Conservation (phyloP, 30 jellyfish, hydroid and myxozoan species). For the Aurelia aurita complex sp. Pacific region DNA sequence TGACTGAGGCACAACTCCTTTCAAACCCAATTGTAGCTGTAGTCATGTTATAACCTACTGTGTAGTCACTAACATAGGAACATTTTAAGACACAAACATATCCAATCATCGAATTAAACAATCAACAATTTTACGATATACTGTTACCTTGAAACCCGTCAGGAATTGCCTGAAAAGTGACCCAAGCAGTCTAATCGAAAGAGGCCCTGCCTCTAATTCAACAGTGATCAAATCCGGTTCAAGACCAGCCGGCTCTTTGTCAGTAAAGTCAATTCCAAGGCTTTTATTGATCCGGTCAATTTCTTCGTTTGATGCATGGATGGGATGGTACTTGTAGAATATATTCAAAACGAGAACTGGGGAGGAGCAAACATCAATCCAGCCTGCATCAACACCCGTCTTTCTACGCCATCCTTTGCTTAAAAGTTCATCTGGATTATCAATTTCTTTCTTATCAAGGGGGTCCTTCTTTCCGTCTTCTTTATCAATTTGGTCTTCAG, state of each 20-base stretch:
- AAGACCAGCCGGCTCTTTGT: slow-evolving; percentile 58
- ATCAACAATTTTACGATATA: no score
- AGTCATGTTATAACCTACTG: no score
- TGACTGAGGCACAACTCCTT: no score
- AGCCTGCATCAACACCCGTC: slow-evolving; percentile 65
- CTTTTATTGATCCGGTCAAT: slow-evolving; percentile 54
- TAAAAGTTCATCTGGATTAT: slow-evolving; percentile 52
- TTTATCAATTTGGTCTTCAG: slow-evolving; percentile 57
- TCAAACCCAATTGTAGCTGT: no score
- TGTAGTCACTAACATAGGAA: no score
- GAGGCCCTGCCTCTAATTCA: slow-evolving; percentile 97
- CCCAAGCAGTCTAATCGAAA: slow-evolving; percentile 84
- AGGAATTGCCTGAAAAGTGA: slow-evolving; percentile 85
- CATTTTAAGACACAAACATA: no score
- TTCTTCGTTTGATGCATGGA: slow-evolving; percentile 56
- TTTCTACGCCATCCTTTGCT: slow-evolving; percentile 92
- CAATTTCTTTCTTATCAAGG: slow-evolving; percentile 20
- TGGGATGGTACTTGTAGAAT: slow-evolving; percentile 85
- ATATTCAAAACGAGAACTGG: slow-evolving; percentile 86
- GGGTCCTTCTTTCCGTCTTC: slow-evolving; percentile 26
- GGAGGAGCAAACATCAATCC: slow-evolving; percentile 95
- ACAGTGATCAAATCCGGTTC: slow-evolving; percentile 88
- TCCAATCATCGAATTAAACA: no score
- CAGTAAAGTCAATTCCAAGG: slow-evolving; percentile 73
- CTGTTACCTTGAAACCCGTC: slow-evolving; percentile 84